These are phyloP conservation scores for Ciconia maguari DNA, from an alignment of 2,113 vertebrate species.

Conservation along the genomic window DNA sequence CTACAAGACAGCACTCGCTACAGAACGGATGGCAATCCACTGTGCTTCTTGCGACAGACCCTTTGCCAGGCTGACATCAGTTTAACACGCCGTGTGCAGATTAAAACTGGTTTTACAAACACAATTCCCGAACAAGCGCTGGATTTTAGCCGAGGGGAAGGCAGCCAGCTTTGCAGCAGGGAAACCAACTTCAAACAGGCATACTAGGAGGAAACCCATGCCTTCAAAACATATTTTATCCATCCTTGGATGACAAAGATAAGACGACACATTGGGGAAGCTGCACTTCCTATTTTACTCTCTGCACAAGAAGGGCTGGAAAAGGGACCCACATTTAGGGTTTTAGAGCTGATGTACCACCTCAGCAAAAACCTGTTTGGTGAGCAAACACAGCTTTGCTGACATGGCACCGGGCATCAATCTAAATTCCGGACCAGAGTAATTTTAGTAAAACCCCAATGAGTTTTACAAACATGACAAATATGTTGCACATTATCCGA, in stretches of 20 bases:
- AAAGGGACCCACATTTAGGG: not conserved
- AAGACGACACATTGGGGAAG: not conserved
- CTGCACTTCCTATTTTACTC: not conserved
- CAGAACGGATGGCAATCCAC: not conserved
- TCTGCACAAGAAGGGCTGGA: not conserved
- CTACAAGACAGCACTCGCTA: not conserved
- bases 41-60: not conserved
- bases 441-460: not conserved
- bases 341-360: not conserved
- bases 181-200: not conserved
- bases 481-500: not conserved
- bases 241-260: not conserved
- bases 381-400: not conserved
- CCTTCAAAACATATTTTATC: not conserved
- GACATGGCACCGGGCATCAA: not conserved
- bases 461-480: not conserved
- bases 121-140: not conserved
- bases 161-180: not conserved
- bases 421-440: not conserved
- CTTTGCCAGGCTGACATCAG: not conserved
- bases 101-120: slow-evolving; percentile 12
- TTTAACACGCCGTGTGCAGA: not conserved
- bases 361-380: not conserved
- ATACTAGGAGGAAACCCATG: fast-evolving
- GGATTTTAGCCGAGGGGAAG: not conserved